Evolutionary conservation across 92 coral and sea anemone genomes (phyloP).

Genomic region (Metridium senile): DNA sequence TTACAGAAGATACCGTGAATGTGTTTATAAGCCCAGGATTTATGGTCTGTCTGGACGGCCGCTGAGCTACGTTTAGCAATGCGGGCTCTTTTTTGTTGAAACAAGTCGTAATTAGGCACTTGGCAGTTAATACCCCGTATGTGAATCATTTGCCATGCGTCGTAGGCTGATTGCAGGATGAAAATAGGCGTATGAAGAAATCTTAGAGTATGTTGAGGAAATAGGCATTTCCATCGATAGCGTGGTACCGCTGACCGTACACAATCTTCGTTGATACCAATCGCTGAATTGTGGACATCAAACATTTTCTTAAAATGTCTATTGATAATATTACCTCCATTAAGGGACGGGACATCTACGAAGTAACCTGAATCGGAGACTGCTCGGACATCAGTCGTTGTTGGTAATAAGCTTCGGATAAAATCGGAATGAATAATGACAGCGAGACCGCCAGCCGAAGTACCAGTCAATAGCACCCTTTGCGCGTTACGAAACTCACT

Average conservation of each 20-base stretch:
- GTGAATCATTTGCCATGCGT: slow-evolving; percentile 93
- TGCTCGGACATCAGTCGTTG: slow-evolving; percentile 81
- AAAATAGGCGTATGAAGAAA: slow-evolving; percentile 85
- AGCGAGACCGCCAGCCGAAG: slow-evolving; percentile 93
- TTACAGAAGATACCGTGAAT: slow-evolving; percentile 86
- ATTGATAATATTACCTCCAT: slow-evolving; percentile 70
- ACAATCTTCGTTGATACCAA: slow-evolving; percentile 78
- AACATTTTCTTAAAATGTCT: slow-evolving; percentile 78
- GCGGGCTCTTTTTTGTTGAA: slow-evolving; percentile 23
- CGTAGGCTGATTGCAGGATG: slow-evolving; percentile 93
- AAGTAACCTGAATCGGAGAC: slow-evolving; percentile 93
- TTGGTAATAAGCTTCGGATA: slow-evolving; percentile 74
- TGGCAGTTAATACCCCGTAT: slow-evolving; percentile 82
- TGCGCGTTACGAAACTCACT: slow-evolving; percentile 71
- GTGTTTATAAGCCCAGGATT: slow-evolving; percentile 72
- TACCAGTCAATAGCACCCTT: slow-evolving; percentile 78
- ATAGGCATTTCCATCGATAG: slow-evolving; percentile 89
- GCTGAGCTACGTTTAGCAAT: slow-evolving; percentile 15
- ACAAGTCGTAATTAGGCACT: slow-evolving; percentile 75
- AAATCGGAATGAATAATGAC: slow-evolving; percentile 92
- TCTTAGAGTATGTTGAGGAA: slow-evolving; percentile 86
- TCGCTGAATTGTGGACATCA: slow-evolving; percentile 72
- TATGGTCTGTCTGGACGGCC: slow-evolving; percentile 37
- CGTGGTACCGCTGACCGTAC: slow-evolving; percentile 48
- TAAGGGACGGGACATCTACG: slow-evolving; percentile 71